Evolutionary conservation across 2,113 vertebrate genomes (phyloP).

Genomic region (Nothocercus julius): DNA sequence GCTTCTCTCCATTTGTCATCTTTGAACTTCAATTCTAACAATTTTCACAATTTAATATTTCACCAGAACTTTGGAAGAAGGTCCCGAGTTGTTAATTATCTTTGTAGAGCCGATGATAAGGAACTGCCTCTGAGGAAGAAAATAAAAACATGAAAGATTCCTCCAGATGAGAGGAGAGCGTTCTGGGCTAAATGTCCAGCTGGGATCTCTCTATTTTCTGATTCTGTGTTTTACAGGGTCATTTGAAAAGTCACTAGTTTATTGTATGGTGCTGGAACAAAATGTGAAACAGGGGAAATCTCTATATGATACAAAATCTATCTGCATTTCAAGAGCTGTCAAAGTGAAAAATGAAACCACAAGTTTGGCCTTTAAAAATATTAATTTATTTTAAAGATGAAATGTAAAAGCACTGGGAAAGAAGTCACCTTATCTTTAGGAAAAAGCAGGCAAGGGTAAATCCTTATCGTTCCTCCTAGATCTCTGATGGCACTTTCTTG

Average conservation of each 20-base stretch:
- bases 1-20: background rate
- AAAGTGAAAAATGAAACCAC: slow-evolving; percentile 78
- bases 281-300: slow-evolving; percentile 25
- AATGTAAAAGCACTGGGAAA: slow-evolving; percentile 39
- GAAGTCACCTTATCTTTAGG: slow-evolving; percentile 50
- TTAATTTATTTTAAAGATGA: slow-evolving; percentile 76
- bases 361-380: slow-evolving; percentile 80
- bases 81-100: background rate
- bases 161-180: background rate
- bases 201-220: background rate
- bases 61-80: background rate
- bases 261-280: slow-evolving; percentile 6
- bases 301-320: slow-evolving; percentile 58
- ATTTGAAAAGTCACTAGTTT: slow-evolving; percentile 14
- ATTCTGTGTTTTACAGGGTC: background rate
- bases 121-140: background rate
- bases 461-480: background rate
- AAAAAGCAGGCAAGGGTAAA: slow-evolving; percentile 11
- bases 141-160: background rate
- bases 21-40: background rate
- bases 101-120: background rate
- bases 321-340: slow-evolving; percentile 76
- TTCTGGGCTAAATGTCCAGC: background rate
- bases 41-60: background rate
- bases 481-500: slow-evolving; percentile 10